Conservation (phyloP, 1,140 invertebrate species). For the Diorhabda sublineata region DNA sequence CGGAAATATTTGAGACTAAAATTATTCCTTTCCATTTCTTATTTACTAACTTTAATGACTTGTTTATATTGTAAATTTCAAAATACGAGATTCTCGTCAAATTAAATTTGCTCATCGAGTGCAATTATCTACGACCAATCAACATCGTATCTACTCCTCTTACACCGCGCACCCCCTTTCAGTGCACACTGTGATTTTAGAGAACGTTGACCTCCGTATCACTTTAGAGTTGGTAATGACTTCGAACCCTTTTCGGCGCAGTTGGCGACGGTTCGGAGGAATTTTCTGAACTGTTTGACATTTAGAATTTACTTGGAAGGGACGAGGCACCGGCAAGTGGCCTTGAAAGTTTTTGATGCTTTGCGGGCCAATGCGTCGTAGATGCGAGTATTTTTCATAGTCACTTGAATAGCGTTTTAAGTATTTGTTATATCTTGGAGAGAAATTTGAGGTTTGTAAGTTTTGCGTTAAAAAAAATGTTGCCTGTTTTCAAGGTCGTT, state of each 20-base stretch:
- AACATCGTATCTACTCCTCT: background rate
- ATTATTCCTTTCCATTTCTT: no score
- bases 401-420: no score
- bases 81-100: no score
- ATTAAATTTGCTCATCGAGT: background rate
- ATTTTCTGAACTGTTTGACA: background rate
- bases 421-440: no score
- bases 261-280: background rate
- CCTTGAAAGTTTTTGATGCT: conserved; percentile 2
- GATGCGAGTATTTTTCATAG: no score
- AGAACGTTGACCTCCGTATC: conserved; percentile 18
- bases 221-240: conserved; percentile 2
- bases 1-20: no score
- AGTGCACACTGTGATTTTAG: conserved; percentile 4
- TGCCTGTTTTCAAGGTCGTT: no score
- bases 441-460: no score
- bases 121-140: background rate
- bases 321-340: background rate
- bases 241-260: background rate
- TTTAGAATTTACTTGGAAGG: background rate
- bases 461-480: no score
- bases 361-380: background rate
- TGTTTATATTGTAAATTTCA: no score
- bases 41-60: no score
- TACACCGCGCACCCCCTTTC: background rate